Percentiles rank a stretch among this genome's conserved stretches.
Evolutionary conservation across 2,113 vertebrate genomes (phyloP).

Genomic region (Cathartes aura): DNA sequence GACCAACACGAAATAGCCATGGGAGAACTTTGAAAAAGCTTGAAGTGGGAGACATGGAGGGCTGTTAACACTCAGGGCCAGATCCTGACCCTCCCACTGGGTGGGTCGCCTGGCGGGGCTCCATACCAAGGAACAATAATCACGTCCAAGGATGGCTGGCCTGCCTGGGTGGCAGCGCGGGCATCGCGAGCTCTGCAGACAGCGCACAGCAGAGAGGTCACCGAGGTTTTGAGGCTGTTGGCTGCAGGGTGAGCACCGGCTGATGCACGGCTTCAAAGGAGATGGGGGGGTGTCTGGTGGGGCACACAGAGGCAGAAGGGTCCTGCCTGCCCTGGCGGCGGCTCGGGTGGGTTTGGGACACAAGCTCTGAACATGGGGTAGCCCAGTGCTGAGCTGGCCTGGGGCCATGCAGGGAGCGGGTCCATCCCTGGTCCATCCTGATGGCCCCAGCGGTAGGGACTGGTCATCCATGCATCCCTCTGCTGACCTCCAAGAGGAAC

Average conservation of each 20-base stretch:
- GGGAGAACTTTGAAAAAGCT: background rate
- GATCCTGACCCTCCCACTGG: slow-evolving; percentile 17
- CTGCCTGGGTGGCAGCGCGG: background rate
- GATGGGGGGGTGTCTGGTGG: background rate
- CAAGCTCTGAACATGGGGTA: background rate
- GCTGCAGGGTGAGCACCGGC: accelerated
- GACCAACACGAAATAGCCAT: background rate
- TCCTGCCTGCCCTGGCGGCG: background rate
- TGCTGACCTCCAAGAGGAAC: background rate
- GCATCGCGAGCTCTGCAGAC: background rate
- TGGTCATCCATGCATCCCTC: background rate
- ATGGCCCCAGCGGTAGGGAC: accelerated
- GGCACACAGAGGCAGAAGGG: background rate
- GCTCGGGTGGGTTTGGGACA: accelerated
- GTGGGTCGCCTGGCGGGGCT: background rate
- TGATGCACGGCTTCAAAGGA: background rate
- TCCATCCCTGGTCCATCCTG: background rate
- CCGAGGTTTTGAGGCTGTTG: background rate
- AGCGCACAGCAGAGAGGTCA: background rate
- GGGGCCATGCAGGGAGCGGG: accelerated
- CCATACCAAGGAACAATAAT: slow-evolving; percentile 32
- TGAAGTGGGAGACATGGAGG: background rate
- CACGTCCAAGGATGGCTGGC: background rate
- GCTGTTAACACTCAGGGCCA: slow-evolving; percentile 38
- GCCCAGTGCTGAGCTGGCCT: background rate